A percentile compares a stretch with the other conserved stretches of the same genome.
These are phyloP conservation scores for Agriopis aurantiaria DNA, from an alignment of 2,888 invertebrate species.

Conservation along the genomic window DNA sequence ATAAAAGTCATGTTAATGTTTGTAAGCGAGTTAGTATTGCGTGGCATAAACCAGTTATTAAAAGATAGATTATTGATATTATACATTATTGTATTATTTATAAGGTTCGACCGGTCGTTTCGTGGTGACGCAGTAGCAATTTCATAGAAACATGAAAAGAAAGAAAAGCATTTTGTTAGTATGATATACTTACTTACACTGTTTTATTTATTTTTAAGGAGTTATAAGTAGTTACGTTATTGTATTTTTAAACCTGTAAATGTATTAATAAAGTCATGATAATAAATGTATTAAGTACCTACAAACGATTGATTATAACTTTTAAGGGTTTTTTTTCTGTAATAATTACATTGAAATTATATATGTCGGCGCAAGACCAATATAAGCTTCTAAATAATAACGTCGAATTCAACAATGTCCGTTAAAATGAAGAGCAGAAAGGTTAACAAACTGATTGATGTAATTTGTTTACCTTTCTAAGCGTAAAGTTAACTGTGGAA, in stretches of 20 bases:
- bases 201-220: conserved; percentile 30
- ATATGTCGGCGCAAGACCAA: no score
- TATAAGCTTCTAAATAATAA: no score
- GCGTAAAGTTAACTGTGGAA: no score
- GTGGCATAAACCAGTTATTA: conserved; percentile 85
- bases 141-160: conserved; percentile 87
- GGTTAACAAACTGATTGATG: no score
- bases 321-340: no score
- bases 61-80: conserved; percentile 62
- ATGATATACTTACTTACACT: conserved; percentile 67
- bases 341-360: no score
- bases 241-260: neutral
- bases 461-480: no score
- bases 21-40: conserved; percentile 83
- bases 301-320: no score
- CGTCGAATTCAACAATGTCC: no score
- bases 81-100: conserved; percentile 60
- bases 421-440: no score
- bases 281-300: neutral
- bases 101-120: conserved; percentile 71
- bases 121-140: conserved; percentile 77
- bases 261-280: neutral
- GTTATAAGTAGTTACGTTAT: conserved; percentile 2
- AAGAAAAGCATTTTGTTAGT: conserved; percentile 86
- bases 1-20: conserved; percentile 56